A percentile compares a stretch with the other conserved stretches of the same genome.
Evolutionary conservation across 2,888 invertebrate species (phyloP).

Genomic region (Prostheceraeus crozeri): DNA sequence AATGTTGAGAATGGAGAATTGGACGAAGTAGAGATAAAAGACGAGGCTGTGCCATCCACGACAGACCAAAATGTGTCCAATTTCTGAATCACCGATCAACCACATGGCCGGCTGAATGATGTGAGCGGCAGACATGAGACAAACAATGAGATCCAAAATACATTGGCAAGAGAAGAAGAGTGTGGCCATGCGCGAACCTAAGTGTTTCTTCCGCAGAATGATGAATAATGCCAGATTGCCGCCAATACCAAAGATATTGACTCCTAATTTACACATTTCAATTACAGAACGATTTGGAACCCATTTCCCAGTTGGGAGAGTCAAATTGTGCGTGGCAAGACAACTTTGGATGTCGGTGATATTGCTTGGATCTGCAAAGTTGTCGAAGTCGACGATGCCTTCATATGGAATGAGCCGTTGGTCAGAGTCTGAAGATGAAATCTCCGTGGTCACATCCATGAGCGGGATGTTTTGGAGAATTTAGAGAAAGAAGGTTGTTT

Average conservation of each 20-base stretch:
- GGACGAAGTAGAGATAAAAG: constrained; percentile 23
- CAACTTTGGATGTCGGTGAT: too few relatives aligned
- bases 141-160: background rate
- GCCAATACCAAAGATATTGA: constrained; percentile 23
- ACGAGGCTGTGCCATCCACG: constrained; percentile 33
- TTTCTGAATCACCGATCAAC: background rate
- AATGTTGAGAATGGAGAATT: constrained; percentile 31
- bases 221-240: constrained; percentile 15
- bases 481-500: too few relatives aligned
- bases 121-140: constrained; percentile 21
- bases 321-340: too few relatives aligned
- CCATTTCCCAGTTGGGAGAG: too few relatives aligned
- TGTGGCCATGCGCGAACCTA: constrained; percentile 15
- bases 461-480: too few relatives aligned
- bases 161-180: constrained; percentile 28
- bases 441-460: too few relatives aligned
- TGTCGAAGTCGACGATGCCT: too few relatives aligned
- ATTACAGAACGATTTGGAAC: background rate
- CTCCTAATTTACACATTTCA: background rate
- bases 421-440: too few relatives aligned
- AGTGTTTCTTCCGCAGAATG: background rate
- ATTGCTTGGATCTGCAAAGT: too few relatives aligned
- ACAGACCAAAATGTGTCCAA: constrained; percentile 16
- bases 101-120: constrained; percentile 26
- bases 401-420: too few relatives aligned